Percentiles rank a stretch among this genome's conserved stretches.
Evolutionary conservation across 2,888 invertebrate genomes (phyloP).

Genomic region (Arctia plantaginis): DNA sequence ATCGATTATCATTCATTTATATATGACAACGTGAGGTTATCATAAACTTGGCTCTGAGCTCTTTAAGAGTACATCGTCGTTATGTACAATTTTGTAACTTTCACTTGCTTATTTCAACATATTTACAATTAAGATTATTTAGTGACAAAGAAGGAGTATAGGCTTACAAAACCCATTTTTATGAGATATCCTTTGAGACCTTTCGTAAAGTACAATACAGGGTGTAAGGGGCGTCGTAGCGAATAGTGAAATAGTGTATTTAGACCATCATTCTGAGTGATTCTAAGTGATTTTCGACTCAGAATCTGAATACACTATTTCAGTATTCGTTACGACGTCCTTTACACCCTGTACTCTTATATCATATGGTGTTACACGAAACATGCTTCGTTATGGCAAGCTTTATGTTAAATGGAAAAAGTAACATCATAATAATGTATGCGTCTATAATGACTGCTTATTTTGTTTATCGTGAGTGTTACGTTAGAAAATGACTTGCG

Average conservation of each 20-base stretch:
- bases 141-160: constrained; percentile 37
- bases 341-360: too few relatives aligned
- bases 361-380: constrained; percentile 36
- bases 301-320: too few relatives aligned
- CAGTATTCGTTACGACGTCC: too few relatives aligned
- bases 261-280: too few relatives aligned
- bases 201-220: constrained; percentile 46
- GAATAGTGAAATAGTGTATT: too few relatives aligned
- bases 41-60: constrained; percentile 29
- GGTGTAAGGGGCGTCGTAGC: too few relatives aligned
- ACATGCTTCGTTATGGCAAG: constrained; percentile 16
- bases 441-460: constrained; percentile 4
- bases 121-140: constrained; percentile 42
- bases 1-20: constrained; percentile 40
- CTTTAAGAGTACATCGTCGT: constrained; percentile 25
- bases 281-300: too few relatives aligned
- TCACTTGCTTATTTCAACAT: constrained; percentile 41
- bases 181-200: constrained; percentile 40
- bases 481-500: constrained; percentile 20
- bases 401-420: constrained; percentile 20
- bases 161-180: constrained; percentile 47
- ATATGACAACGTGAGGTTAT: constrained; percentile 22
- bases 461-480: constrained; percentile 21
- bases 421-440: constrained; percentile 11
- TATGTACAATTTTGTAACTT: constrained; percentile 39